Base-by-base conservation (phyloP, 2,797 vertebrate genomes). In the Poeciliopsis gracilis region DNA sequence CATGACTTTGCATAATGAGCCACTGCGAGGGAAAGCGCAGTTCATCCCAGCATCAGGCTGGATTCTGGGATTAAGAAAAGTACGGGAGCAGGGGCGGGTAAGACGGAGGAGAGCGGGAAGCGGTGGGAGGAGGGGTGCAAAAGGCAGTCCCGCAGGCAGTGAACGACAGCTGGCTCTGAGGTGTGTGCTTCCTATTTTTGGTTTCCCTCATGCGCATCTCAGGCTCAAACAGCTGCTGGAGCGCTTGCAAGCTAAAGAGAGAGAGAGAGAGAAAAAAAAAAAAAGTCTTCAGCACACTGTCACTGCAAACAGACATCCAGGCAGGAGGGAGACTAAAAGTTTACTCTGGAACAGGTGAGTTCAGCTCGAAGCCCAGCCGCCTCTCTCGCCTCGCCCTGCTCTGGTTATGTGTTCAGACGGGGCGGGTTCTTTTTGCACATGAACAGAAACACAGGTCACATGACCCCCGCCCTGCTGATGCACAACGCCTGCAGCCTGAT, bases 101-200 rank as follows among this genome's bases (percentile, higher is more conserved):
- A 20, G 61, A 33, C 33, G 3, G 61, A 66, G 80, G 84, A 84
- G 84, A 76, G 77, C 43, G n/a, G 67, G 23, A 77, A 84, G 59
- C 77, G 61, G 75, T 73, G 66, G 5, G 43, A 72, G 13, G 75
- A 71, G 59, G 76, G 91, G 87, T 90, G 0, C 81, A 70, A 84
- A 77, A 90, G 85, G 82, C 80, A 82, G 87, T 91, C 92, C 90
- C 91, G 89, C 81, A 93, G 92, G 92, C 87, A 89, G 84, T 25
- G 77, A 91, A 86, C n/a, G 90, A 92, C 93, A 95, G 92, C 94
- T 95, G 94, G 94, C 92, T 94, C 85, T 78, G 89, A 93, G 90
- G 93, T 94, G 91, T 92, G 86, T 57, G 28, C 36, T 55, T 90
- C 92, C 94, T 96, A 96, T 95, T 95, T 96, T 95, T 95, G 94